Conservation (phyloP, 2,113 vertebrate species). For the Heterotis niloticus region DNA sequence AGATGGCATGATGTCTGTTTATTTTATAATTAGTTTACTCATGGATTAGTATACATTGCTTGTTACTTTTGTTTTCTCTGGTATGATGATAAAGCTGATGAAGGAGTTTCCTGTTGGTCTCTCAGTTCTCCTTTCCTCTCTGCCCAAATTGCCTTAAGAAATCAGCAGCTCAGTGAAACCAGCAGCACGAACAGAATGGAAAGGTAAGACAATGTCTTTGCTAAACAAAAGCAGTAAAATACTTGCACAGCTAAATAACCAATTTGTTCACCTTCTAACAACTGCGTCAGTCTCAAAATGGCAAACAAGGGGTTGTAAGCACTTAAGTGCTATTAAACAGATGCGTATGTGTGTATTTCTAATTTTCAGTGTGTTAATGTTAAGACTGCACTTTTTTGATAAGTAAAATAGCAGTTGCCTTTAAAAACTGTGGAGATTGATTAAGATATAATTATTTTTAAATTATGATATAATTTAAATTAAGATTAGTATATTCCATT, state of each 20-base stretch:
- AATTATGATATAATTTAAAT: too few species aligned
- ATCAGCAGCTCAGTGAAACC: not conserved
- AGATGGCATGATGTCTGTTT: too few species aligned
- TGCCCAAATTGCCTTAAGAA: not conserved
- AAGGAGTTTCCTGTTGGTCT: not conserved
- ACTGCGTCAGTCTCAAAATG: not conserved
- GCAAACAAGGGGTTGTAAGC: not conserved
- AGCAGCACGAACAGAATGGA: not conserved
- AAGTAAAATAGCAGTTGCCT: too few species aligned
- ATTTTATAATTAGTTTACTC: too few species aligned
- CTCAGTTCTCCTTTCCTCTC: not conserved
- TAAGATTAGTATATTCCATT: too few species aligned
- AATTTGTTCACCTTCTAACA: not conserved
- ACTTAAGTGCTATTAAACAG: not conserved
- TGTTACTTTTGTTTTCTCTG: not conserved
- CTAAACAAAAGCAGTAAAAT: not conserved
- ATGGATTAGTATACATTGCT: not conserved
- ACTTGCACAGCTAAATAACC: not conserved
- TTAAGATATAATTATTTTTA: too few species aligned
- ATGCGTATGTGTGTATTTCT: too few species aligned
- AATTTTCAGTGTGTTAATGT: too few species aligned
- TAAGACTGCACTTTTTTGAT: too few species aligned
- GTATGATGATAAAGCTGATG: not conserved
- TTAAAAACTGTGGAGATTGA: too few species aligned
- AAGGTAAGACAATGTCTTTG: not conserved